These are phyloP conservation scores for Spilosoma lubricipeda DNA, from an alignment of 2,888 invertebrate genomes.

Conservation along the genomic window DNA sequence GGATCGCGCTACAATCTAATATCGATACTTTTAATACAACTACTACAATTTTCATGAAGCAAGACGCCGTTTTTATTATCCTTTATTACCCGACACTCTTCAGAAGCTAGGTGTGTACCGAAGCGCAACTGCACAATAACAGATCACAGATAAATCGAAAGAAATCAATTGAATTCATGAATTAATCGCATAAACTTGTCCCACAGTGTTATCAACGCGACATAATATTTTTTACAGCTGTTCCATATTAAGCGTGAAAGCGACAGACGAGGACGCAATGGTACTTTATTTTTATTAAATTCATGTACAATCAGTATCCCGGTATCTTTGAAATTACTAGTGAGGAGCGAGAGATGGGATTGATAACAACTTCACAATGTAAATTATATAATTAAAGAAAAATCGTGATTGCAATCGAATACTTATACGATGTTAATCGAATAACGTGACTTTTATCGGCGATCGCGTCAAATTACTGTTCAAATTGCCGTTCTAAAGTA, in stretches of 20 bases:
- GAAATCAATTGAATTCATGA: slow-evolving; percentile 82
- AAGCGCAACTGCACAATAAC: slow-evolving; percentile 58
- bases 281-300: slow-evolving; percentile 76
- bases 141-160: slow-evolving; percentile 70
- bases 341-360: slow-evolving; percentile 71
- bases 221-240: slow-evolving; percentile 76
- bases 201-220: slow-evolving; percentile 72
- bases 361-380: slow-evolving; percentile 75
- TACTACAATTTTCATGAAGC: slow-evolving; percentile 68
- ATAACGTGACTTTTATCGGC: slow-evolving; percentile 67
- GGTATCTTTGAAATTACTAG: slow-evolving; percentile 80
- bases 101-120: slow-evolving; percentile 47
- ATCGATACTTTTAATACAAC: slow-evolving; percentile 59
- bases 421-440: slow-evolving; percentile 74
- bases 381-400: slow-evolving; percentile 84
- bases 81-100: slow-evolving; percentile 64
- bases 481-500: slow-evolving; percentile 53
- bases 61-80: slow-evolving; percentile 62
- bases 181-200: slow-evolving; percentile 80
- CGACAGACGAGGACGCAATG: slow-evolving; percentile 57
- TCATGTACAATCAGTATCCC: slow-evolving; percentile 73
- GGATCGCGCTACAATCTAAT: slow-evolving; percentile 78
- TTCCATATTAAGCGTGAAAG: slow-evolving; percentile 69
- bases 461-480: slow-evolving; percentile 64
- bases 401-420: slow-evolving; percentile 74